Conservation (phyloP, 2,113 vertebrate genomes). For the Microcebus murinus region DNA sequence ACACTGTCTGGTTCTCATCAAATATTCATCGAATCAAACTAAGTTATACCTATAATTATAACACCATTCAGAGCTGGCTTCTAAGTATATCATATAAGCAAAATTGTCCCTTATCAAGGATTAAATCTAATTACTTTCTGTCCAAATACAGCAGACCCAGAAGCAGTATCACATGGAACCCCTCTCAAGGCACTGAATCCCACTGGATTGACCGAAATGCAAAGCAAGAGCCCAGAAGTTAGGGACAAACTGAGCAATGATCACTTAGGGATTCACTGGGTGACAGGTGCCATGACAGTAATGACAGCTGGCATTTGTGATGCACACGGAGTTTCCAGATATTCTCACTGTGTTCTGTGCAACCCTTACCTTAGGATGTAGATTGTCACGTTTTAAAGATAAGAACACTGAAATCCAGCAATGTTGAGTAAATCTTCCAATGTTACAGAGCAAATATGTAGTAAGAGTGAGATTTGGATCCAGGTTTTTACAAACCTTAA, state of each 20-base stretch:
- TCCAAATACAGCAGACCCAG: neutral
- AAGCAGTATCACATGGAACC: too few species aligned
- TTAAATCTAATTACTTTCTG: neutral
- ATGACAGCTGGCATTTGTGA: accelerated
- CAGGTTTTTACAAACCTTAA: neutral
- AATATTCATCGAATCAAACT: neutral
- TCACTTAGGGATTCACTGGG: accelerated
- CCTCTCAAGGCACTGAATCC: neutral
- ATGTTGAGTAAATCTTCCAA: neutral
- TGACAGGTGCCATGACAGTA: accelerated
- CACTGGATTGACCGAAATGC: neutral
- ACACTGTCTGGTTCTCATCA: neutral
- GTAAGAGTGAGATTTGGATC: neutral
- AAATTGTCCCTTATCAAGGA: neutral
- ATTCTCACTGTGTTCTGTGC: neutral
- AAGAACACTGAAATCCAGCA: neutral
- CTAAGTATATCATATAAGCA: neutral
- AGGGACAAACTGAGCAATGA: neutral
- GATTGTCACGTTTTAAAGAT: neutral
- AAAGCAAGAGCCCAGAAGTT: neutral
- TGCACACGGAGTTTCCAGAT: accelerated
- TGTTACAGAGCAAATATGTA: accelerated
- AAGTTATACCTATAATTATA: neutral
- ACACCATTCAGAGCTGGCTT: neutral
- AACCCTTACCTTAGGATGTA: accelerated